Evolutionary conservation across 1,140 invertebrate genomes (phyloP).

Genomic region (Nilaparvata lugens): DNA sequence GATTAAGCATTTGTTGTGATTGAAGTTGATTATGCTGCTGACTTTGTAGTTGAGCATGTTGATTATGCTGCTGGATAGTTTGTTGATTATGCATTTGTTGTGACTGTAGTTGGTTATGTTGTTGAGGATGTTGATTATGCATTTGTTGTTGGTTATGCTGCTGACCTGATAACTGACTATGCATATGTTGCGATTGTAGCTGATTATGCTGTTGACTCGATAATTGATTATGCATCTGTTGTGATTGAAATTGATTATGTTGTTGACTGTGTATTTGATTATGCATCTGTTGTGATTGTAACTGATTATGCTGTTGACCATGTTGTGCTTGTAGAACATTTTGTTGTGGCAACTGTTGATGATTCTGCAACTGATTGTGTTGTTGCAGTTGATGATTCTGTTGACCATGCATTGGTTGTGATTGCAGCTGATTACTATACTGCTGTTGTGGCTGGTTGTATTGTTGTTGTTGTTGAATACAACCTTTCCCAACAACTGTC

Average conservation of each 20-base stretch:
- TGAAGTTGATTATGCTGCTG: neutral
- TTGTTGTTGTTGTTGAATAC: neutral
- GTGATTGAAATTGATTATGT: neutral
- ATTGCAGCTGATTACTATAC: too few species aligned
- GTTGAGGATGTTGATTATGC: too few species aligned
- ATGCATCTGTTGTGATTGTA: neutral
- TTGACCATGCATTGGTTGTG: neutral
- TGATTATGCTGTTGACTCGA: too few species aligned
- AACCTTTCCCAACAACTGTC: neutral
- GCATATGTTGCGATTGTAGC: too few species aligned
- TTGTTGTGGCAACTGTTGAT: neutral
- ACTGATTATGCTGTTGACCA: constrained; percentile 3
- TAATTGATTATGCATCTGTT: constrained; percentile 1
- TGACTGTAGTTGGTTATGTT: neutral
- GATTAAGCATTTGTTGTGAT: too few species aligned
- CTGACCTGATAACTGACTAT: too few species aligned
- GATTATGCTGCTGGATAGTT: too few species aligned
- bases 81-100: constrained; percentile 1
- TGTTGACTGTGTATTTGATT: constrained; percentile 3
- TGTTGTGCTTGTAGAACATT: neutral
- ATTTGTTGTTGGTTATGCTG: too few species aligned
- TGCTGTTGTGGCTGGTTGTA: neutral
- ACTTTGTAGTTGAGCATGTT: too few species aligned
- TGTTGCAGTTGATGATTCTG: neutral
- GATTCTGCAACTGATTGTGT: neutral